Conservation (phyloP, 1,140 invertebrate species). For the Planococcus citri region DNA sequence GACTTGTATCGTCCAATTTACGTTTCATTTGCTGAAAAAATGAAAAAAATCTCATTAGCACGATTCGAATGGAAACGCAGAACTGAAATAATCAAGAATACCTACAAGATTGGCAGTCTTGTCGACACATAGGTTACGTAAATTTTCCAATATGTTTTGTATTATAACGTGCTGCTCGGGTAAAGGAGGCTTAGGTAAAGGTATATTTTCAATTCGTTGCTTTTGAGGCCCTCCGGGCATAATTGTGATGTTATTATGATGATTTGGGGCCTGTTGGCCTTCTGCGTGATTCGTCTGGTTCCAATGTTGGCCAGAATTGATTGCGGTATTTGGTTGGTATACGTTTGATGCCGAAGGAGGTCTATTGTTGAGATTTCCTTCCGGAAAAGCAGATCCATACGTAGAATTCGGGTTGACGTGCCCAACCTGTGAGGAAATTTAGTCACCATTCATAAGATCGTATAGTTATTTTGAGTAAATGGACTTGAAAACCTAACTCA, state of each 20-base stretch:
- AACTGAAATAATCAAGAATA: neutral
- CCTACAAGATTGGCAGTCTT: conserved; percentile 59
- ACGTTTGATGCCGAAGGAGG: no score
- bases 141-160: conserved; percentile 68
- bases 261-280: neutral
- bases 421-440: no score
- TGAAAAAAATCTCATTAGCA: conserved; percentile 27
- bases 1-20: conserved; percentile 76
- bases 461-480: no score
- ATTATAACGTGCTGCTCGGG: conserved; percentile 66
- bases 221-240: no score
- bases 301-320: no score
- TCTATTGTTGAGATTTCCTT: neutral
- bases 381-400: neutral
- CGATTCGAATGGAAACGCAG: neutral
- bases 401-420: neutral
- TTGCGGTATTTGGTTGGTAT: neutral
- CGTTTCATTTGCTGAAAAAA: conserved; percentile 71
- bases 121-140: conserved; percentile 49
- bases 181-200: conserved; percentile 40
- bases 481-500: no score
- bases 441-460: no score
- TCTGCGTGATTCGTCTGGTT: neutral
- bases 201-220: no score
- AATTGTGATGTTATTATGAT: neutral